These are phyloP conservation scores for Tethea ocularis DNA, from an alignment of 2,888 invertebrate species.

Conservation along the genomic window DNA sequence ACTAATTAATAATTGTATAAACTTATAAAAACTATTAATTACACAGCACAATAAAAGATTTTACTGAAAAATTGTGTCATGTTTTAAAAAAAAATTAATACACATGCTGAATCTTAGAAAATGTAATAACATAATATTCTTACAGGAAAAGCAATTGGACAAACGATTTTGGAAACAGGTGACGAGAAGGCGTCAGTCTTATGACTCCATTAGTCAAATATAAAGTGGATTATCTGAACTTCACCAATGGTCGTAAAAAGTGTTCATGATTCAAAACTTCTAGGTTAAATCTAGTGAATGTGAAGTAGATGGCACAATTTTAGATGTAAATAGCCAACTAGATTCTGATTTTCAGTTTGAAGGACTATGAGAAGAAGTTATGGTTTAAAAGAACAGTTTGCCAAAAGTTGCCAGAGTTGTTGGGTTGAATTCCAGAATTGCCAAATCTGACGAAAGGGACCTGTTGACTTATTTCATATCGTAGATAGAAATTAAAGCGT, in stretches of 20 bases:
- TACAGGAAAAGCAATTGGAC: slow-evolving; percentile 90
- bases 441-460: slow-evolving; percentile 76
- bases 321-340: slow-evolving; percentile 14
- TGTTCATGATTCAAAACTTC: slow-evolving; percentile 41
- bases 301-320: slow-evolving; percentile 22
- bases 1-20: too few species aligned
- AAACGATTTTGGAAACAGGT: slow-evolving; percentile 92
- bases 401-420: slow-evolving; percentile 61
- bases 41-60: background rate
- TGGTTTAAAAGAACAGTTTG: slow-evolving; percentile 32
- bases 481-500: slow-evolving; percentile 54
- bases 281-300: slow-evolving; percentile 29
- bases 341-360: background rate
- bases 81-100: background rate
- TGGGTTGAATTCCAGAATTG: too few species aligned
- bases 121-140: slow-evolving; percentile 38
- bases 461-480: slow-evolving; percentile 77
- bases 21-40: too few species aligned
- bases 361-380: background rate
- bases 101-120: background rate
- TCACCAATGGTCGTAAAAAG: slow-evolving; percentile 37
- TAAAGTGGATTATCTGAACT: slow-evolving; percentile 39
- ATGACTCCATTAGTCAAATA: slow-evolving; percentile 76
- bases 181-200: slow-evolving; percentile 87
- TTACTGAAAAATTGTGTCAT: background rate